Percentiles rank a stretch among this genome's conserved stretches.
These are phyloP conservation scores for Burhinus bistriatus DNA, from an alignment of 2,113 vertebrate species.

Conservation along the genomic window DNA sequence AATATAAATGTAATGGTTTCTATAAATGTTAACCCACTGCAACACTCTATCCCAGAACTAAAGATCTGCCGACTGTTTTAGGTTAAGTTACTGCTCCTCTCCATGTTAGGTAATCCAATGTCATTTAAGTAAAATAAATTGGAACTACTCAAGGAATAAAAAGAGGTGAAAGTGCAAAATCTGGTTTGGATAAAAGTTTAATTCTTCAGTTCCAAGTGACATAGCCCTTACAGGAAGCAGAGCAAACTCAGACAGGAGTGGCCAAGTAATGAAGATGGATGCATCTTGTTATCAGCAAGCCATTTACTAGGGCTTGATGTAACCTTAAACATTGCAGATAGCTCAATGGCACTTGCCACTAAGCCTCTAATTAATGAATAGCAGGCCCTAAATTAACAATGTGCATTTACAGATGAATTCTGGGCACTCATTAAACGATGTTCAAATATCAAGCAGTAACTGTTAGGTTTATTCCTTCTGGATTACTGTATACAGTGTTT, in stretches of 20 bases:
- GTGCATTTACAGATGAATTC: slow-evolving; percentile 91
- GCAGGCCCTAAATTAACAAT: slow-evolving; percentile 84
- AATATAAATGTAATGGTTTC: slow-evolving; percentile 70
- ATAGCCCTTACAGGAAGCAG: slow-evolving; percentile 84
- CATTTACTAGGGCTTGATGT: slow-evolving; percentile 93
- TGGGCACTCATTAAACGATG: slow-evolving; percentile 85
- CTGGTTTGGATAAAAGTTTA: slow-evolving; percentile 90
- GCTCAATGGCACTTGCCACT: slow-evolving; percentile 92
- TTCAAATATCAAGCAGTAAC: slow-evolving; percentile 77
- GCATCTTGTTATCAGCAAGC: slow-evolving; percentile 93
- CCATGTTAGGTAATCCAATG: slow-evolving; percentile 83
- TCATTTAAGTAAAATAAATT: slow-evolving; percentile 88
- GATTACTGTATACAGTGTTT: slow-evolving; percentile 15
- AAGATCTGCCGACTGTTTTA: slow-evolving; percentile 68
- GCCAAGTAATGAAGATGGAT: slow-evolving; percentile 97
- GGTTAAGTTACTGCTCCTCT: slow-evolving; percentile 73
- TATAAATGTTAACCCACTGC: slow-evolving; percentile 63
- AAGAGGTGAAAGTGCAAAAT: slow-evolving; percentile 91
- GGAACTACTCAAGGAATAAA: slow-evolving; percentile 84
- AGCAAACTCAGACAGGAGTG: slow-evolving; percentile 86
- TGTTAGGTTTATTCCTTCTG: slow-evolving; percentile 72
- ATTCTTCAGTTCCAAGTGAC: slow-evolving; percentile 87
- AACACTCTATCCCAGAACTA: slow-evolving; percentile 48
- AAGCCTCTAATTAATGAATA: slow-evolving; percentile 96
- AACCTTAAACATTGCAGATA: slow-evolving; percentile 97